A percentile compares a stretch with the other conserved stretches of the same genome.
phyloP scores from a whole-genome alignment of 2,888 invertebrate species.

The Hoplodrina blanda region DNA sequence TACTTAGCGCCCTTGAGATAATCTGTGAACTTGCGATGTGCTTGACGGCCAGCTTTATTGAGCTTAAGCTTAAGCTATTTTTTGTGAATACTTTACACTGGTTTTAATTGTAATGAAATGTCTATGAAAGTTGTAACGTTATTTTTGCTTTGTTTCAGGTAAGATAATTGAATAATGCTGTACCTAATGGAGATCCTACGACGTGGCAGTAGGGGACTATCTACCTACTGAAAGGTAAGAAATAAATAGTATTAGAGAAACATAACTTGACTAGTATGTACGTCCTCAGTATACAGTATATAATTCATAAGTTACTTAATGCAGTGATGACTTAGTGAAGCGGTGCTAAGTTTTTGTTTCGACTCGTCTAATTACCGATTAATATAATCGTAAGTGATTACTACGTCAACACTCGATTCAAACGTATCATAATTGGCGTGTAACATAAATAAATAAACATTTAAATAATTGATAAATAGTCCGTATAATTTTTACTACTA shows the following conservation, averaged over 20 bases:
- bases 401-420: slow-evolving; percentile 48
- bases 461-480: slow-evolving; percentile 75
- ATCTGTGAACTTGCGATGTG: background rate
- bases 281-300: too few species aligned
- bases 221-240: background rate
- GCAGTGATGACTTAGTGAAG: too few species aligned
- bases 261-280: too few species aligned
- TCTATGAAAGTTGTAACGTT: too few species aligned
- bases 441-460: slow-evolving; percentile 57
- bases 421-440: slow-evolving; percentile 58
- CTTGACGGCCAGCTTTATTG: background rate
- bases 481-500: slow-evolving; percentile 75
- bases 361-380: slow-evolving; percentile 39
- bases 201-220: background rate
- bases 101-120: background rate
- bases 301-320: too few species aligned
- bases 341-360: slow-evolving; percentile 20
- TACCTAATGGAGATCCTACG: background rate
- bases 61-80: too few species aligned
- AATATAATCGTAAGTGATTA: slow-evolving; percentile 38
- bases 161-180: background rate
- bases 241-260: too few species aligned
- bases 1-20: slow-evolving; percentile 14
- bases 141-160: background rate
- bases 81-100: background rate